These are phyloP conservation scores for Scortum barcoo DNA, from an alignment of 2,113 vertebrate species.

Conservation along the genomic window DNA sequence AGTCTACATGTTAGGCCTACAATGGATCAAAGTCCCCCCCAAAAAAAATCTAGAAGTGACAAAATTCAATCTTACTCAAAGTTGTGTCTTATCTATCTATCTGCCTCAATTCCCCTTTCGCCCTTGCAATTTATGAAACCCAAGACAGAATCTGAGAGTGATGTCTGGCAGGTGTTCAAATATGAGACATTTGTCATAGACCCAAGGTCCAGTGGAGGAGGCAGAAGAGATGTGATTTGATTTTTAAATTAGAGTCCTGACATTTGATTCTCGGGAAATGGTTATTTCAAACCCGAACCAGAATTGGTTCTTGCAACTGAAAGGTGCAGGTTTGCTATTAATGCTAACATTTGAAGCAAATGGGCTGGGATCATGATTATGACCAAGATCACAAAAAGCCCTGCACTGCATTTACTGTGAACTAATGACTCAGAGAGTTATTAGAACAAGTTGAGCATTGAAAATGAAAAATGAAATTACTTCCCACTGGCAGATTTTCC, in stretches of 20 bases:
- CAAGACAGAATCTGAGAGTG: constrained; percentile 32
- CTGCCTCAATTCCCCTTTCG: constrained; percentile 21
- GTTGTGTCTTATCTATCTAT: not conserved
- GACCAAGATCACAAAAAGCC: constrained; percentile 20
- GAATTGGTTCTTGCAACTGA: constrained; percentile 23
- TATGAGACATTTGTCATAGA: constrained; percentile 50
- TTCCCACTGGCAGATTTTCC: constrained; percentile 14
- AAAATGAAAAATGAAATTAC: constrained; percentile 60
- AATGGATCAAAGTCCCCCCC: not conserved
- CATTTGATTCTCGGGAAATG: constrained; percentile 52
- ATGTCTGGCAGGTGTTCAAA: constrained; percentile 63
- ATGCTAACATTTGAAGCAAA: constrained; percentile 50
- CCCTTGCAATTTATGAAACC: constrained; percentile 32
- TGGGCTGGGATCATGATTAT: constrained; percentile 21
- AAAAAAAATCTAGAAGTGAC: not conserved
- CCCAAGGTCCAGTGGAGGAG: constrained; percentile 52
- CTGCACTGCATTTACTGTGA: constrained; percentile 28
- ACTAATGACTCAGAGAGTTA: constrained; percentile 44
- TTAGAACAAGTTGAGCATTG: constrained; percentile 48
- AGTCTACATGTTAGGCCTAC: not conserved
- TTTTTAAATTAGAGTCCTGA: constrained; percentile 46
- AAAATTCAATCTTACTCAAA: not conserved
- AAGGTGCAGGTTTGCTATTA: constrained; percentile 22
- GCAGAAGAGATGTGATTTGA: constrained; percentile 52
- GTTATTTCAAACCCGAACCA: constrained; percentile 40